Evolutionary conservation across 2,113 vertebrate genomes (phyloP).

Genomic region (Saimiri boliviensis): DNA sequence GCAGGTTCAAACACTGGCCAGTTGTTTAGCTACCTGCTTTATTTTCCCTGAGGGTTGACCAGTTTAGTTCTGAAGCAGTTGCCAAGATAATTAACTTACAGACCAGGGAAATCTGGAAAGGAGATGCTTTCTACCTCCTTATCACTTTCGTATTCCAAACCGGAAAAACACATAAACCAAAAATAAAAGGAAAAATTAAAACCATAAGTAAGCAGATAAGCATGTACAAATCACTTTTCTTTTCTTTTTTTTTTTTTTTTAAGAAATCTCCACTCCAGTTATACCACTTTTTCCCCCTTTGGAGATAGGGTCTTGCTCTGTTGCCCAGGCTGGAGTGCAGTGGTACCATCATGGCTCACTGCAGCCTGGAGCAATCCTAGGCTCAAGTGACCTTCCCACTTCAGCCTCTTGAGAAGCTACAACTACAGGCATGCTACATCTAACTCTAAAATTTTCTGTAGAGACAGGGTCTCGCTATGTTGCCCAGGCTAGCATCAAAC

Average conservation of each 20-base stretch:
- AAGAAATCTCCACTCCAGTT: background rate
- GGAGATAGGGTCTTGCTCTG: too few species aligned
- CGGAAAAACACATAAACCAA: background rate
- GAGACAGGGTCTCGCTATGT: too few species aligned
- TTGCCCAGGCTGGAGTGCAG: too few species aligned
- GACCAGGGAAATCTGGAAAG: background rate
- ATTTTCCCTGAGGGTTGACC: background rate
- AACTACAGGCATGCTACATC: too few species aligned
- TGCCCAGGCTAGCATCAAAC: too few species aligned
- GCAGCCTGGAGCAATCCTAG: too few species aligned
- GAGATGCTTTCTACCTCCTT: constrained; percentile 2
- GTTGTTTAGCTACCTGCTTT: background rate
- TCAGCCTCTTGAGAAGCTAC: too few species aligned
- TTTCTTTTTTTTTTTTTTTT: too few species aligned
- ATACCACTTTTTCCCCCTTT: too few species aligned
- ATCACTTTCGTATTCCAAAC: background rate
- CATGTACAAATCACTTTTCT: background rate
- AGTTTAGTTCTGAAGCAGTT: background rate
- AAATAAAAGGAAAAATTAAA: background rate
- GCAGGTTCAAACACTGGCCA: background rate
- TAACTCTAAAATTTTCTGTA: too few species aligned
- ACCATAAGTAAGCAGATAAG: background rate
- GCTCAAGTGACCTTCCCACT: background rate
- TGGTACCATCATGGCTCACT: too few species aligned
- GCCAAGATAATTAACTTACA: background rate